Evolutionary conservation across 2,888 invertebrate species (phyloP).

Genomic region (Timandra comae): DNA sequence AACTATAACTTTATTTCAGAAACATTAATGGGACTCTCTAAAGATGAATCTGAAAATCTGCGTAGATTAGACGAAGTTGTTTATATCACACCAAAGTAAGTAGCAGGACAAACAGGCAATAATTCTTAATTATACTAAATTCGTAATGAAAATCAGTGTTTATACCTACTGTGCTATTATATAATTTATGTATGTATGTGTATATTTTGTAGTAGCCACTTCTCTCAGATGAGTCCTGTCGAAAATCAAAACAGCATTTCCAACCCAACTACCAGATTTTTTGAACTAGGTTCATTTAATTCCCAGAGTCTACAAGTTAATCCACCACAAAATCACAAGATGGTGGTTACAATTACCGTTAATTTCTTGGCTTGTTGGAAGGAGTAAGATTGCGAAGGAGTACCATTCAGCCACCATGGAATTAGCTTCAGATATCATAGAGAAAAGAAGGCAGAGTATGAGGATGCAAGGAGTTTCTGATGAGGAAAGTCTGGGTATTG

Average conservation of each 20-base stretch:
- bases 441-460: slow-evolving; percentile 32
- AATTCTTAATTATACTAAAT: no score
- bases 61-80: slow-evolving; percentile 40
- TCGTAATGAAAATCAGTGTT: no score
- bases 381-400: slow-evolving; percentile 26
- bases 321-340: slow-evolving; percentile 47
- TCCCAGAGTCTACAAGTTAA: neutral
- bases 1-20: no score
- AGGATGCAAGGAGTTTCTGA: slow-evolving; percentile 9
- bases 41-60: slow-evolving; percentile 41
- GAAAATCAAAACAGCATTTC: no score
- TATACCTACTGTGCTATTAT: no score
- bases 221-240: no score
- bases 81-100: slow-evolving; percentile 38
- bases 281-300: no score
- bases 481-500: slow-evolving; percentile 39
- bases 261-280: no score
- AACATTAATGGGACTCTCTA: slow-evolving; percentile 56
- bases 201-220: no score
- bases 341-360: slow-evolving; percentile 60
- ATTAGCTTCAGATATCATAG: slow-evolving; percentile 37
- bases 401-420: slow-evolving; percentile 30
- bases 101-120: no score
- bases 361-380: slow-evolving; percentile 41
- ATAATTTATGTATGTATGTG: no score